Conservation (phyloP, 2,113 vertebrate species). For the Ochotona curzoniae region DNA sequence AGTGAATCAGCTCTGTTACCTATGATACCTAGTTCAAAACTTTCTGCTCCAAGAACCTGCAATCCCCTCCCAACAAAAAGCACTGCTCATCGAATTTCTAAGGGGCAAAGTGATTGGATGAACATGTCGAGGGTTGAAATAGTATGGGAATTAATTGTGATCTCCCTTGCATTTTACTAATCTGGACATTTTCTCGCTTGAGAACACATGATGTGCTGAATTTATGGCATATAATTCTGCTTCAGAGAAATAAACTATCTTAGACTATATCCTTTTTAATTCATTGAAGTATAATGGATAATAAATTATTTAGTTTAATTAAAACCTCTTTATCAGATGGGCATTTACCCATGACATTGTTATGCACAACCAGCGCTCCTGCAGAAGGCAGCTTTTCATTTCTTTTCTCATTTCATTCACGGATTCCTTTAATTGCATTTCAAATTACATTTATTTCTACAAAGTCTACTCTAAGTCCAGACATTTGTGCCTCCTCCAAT, state of each 20-base stretch:
- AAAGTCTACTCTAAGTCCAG: conserved; percentile 41
- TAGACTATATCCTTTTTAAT: conserved; percentile 69
- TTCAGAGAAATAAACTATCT: conserved; percentile 60
- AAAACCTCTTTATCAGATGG: conserved; percentile 75
- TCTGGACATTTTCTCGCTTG: conserved; percentile 67
- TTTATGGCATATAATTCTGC: conserved; percentile 67
- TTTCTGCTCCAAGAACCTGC: neutral
- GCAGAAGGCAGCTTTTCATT: conserved; percentile 24
- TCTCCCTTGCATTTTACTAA: conserved; percentile 68
- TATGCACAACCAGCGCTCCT: conserved; percentile 40
- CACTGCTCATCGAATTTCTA: neutral
- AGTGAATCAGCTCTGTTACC: neutral
- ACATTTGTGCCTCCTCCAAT: neutral
- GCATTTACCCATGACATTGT: conserved; percentile 65
- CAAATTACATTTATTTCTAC: conserved; percentile 58
- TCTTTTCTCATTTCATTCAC: conserved; percentile 64
- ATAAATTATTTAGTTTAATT: conserved; percentile 79
- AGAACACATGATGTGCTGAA: conserved; percentile 53
- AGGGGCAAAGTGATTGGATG: neutral
- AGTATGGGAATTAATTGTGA: conserved; percentile 66
- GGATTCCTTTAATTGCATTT: conserved; percentile 64
- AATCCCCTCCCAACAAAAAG: neutral
- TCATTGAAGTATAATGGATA: conserved; percentile 69
- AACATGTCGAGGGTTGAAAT: conserved; percentile 42
- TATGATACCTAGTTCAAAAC: neutral